Base-by-base conservation (phyloP, 2,113 vertebrate genomes). In the Dasyurus viverrinus region DNA sequence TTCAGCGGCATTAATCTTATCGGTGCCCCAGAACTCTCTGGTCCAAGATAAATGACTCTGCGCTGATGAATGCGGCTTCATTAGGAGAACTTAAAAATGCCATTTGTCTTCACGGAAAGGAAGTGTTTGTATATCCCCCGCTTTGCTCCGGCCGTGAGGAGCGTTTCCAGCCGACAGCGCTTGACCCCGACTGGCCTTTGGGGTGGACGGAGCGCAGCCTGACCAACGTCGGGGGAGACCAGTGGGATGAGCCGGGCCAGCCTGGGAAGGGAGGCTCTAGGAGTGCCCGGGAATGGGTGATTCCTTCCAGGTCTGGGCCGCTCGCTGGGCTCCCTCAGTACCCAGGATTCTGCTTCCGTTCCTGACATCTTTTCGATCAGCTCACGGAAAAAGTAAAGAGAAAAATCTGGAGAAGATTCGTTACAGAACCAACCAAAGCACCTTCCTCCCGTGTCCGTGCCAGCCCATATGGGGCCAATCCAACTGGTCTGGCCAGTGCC, bases 1-100 rank as follows among this genome's bases (percentile, higher is more conserved):
- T 98, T 99, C 98, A 98, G 97, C 98, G 93, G 91, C 97, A 98
- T 98, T 98, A 98, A 98, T 98, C 98, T 98, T 98, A 98, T 98
- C 98, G 97, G 50, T 97, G 96, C 97, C 97, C 96, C 96, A 97
- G 97, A 99, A 98, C 94, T 98, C 98, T 97, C 94, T 98, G 95
- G 97, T 95, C 96, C 98, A 98, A 98, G 98, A 98, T 97, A 98
- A 98, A 98, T 98, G 98, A 98, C 98, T 95, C 97, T 97, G 97
- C 90, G 94, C 97, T 98, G 98, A 98, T 98, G 97, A 98, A 98
- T 98, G 97, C 94, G 97, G 96, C 97, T 98, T 99, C 98, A 98
- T 99, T 98, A 99, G 92, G 89, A 98, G 98, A 98, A 98, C 98
- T 98, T 98, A 97, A 98, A 99, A 98, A 98, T 97, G 97, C 90